phyloP scores from a whole-genome alignment of 2,888 invertebrate genomes.

The Gibbula magus region DNA sequence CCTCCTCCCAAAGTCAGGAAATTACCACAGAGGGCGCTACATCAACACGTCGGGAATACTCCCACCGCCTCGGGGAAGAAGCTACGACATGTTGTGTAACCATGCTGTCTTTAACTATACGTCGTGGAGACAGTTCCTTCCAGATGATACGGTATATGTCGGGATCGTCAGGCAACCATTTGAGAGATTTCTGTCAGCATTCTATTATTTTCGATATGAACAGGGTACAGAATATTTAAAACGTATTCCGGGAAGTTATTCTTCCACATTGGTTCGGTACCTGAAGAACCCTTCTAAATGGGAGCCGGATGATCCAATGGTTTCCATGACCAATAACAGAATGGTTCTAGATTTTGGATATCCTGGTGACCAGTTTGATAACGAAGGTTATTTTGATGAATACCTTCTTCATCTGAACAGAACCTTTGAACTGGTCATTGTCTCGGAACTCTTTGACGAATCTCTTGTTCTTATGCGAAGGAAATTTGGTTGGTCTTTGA shows the following conservation, averaged over 20 bases:
- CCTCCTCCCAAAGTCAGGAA: constrained; percentile 45
- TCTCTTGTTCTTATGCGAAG: constrained; percentile 6
- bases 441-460: constrained; percentile 7
- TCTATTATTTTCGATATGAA: constrained; percentile 38
- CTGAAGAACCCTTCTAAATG: constrained; percentile 36
- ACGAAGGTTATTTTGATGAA: not conserved
- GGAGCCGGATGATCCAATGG: constrained; percentile 45
- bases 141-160: constrained; percentile 48
- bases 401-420: not conserved
- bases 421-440: not conserved
- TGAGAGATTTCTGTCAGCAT: constrained; percentile 48
- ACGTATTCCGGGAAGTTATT: not conserved
- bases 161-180: constrained; percentile 54
- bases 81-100: constrained; percentile 50
- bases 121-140: constrained; percentile 43
- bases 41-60: constrained; percentile 33
- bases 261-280: not conserved
- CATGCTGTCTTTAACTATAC: constrained; percentile 51
- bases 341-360: constrained; percentile 53
- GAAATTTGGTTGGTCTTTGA: not conserved
- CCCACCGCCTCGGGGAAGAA: constrained; percentile 41
- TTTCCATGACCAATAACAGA: constrained; percentile 52
- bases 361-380: constrained; percentile 31
- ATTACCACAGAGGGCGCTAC: constrained; percentile 41
- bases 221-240: not conserved